A percentile compares a stretch with the other conserved stretches of the same genome.
Evolutionary conservation across 1,140 invertebrate species (phyloP).

Genomic region (Caenorhabditis remanei): DNA sequence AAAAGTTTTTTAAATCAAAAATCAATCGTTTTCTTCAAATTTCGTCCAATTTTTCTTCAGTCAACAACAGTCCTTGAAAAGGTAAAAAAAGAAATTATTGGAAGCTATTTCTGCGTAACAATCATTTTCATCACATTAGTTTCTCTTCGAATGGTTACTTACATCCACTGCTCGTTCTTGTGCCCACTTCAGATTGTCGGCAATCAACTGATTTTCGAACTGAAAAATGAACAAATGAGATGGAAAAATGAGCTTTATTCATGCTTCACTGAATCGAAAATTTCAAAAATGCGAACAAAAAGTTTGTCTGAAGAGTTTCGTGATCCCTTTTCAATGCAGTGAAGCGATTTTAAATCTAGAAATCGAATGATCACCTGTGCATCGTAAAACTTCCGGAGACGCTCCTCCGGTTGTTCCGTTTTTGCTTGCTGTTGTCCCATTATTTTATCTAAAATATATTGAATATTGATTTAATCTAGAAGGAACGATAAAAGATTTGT

Average conservation of each 20-base stretch:
- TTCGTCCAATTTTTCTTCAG: too few species aligned
- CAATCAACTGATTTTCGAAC: conserved; percentile 19
- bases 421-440: conserved; percentile 33
- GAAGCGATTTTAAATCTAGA: too few species aligned
- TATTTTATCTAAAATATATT: not conserved
- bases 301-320: too few species aligned
- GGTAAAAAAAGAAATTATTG: too few species aligned
- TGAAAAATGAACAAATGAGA: not conserved
- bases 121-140: too few species aligned
- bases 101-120: too few species aligned
- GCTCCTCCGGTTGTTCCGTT: not conserved
- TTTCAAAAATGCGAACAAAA: too few species aligned
- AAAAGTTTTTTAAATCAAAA: too few species aligned
- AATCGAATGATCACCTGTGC: not conserved
- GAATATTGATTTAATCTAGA: not conserved
- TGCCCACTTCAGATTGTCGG: conserved; percentile 8
- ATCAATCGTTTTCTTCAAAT: too few species aligned
- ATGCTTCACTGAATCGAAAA: too few species aligned
- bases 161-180: conserved; percentile 15
- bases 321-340: too few species aligned
- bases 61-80: too few species aligned
- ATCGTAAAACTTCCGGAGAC: conserved; percentile 4
- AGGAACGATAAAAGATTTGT: not conserved
- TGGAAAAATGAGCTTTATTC: not conserved
- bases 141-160: not conserved